Evolutionary conservation across 2,888 invertebrate genomes (phyloP), one percentile per base, ranked within the genome.

Genomic region (Caradrina kadenii): DNA sequence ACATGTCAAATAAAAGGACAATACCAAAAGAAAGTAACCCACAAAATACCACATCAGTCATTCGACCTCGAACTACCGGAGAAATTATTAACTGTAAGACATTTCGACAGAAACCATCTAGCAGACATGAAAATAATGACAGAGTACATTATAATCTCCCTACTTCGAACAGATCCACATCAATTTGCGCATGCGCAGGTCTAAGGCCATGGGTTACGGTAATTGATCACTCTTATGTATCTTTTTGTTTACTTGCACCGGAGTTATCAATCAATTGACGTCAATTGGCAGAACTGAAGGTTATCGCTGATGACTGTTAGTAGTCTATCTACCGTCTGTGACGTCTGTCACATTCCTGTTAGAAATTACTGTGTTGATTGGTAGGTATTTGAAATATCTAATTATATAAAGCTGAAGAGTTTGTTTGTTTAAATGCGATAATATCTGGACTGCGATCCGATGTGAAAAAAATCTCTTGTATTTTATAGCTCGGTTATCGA

Each of bases 221-320:
- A 86, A 90, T 91, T 86, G 87, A 90, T 91, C 91, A 87, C 89
- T 89, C 86, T 86, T 87, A 88, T 85, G 82, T 84, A 85, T 87
- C 89, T 90, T 91, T 92, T 92, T 93, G 92, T 93, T 94, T 92
- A 92, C 90, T 85, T 86, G 83, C 86, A 87, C 84, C 79, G 85
- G 76, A 86, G 86, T 88, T 93, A 94, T 94, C 94, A 89, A 93
- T 92, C 92, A 90, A 89, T 92, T 93, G 93, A 94, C 95, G 95
- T 95, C 94, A 94, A 92, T 89, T 86, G 85, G 79, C 81, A 84
- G 85, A 85, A 81, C 83, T 80, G 86, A 86, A 90, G 93, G 93
- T 93, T 93, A 94, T 93, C 93, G 72, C 48, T 72, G 89, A 91
- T 90, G 87, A 82, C 86, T 81, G 78, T 75, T 77, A 70, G 68